phyloP scores from a whole-genome alignment of 2,888 invertebrate species.

The Tetragnatha montana region DNA sequence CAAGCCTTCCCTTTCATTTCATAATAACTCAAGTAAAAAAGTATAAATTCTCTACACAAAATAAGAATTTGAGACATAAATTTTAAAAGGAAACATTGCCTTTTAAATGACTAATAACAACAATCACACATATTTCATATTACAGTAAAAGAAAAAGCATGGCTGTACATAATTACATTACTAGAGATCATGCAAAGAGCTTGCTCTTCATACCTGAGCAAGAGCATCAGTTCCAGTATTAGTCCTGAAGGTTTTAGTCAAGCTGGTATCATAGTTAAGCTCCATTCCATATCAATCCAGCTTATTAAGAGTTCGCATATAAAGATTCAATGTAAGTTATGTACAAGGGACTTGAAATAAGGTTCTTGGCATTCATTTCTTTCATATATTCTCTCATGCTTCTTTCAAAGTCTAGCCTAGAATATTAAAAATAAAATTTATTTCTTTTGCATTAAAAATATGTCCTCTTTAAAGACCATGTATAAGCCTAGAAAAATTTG shows the following conservation, averaged over 20 bases:
- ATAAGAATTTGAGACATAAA: no score
- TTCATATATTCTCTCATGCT: slow-evolving; percentile 40
- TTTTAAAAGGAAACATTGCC: not conserved
- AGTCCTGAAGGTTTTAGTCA: not conserved
- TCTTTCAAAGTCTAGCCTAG: slow-evolving; percentile 55
- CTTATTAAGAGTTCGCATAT: slow-evolving; percentile 7
- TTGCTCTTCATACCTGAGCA: not conserved
- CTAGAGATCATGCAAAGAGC: not conserved
- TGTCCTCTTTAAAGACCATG: no score
- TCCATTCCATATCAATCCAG: not conserved
- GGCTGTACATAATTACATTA: not conserved
- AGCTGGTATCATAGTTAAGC: not conserved
- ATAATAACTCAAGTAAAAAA: no score
- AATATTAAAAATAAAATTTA: not conserved
- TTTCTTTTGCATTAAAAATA: no score
- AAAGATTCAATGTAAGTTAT: slow-evolving; percentile 46
- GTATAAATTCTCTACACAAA: no score
- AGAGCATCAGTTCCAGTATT: not conserved
- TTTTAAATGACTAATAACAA: not conserved
- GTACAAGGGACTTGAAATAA: slow-evolving; percentile 44
- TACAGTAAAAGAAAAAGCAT: not conserved
- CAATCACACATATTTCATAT: not conserved
- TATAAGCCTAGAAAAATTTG: no score
- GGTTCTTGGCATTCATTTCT: slow-evolving; percentile 39
- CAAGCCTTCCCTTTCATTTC: no score